A percentile compares a stretch with the other conserved stretches of the same genome.
Evolutionary conservation across 2,113 vertebrate species (phyloP).

Genomic region (Empidonax traillii): DNA sequence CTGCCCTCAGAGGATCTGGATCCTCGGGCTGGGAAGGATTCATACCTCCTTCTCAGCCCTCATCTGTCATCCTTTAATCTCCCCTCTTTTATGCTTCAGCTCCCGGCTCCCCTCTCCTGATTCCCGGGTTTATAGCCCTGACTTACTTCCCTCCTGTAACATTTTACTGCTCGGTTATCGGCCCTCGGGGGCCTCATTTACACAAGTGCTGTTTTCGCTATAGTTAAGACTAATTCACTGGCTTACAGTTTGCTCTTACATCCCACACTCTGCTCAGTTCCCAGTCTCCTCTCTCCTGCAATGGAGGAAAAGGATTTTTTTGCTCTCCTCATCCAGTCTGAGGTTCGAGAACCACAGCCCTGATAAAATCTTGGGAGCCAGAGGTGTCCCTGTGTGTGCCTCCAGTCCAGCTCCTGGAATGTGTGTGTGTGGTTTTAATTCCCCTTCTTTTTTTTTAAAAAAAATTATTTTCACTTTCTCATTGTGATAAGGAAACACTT

Average conservation of each 20-base stretch:
- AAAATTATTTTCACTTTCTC: background rate
- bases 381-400: background rate
- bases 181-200: conserved; percentile 65
- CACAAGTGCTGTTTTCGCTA: conserved; percentile 61
- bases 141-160: conserved; percentile 63
- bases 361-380: background rate
- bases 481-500: background rate
- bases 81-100: conserved; percentile 29
- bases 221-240: conserved; percentile 68
- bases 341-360: background rate
- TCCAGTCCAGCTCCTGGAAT: background rate
- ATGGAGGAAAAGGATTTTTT: background rate
- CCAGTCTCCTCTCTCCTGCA: background rate
- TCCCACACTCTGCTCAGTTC: background rate
- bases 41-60: conserved; percentile 16
- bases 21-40: background rate
- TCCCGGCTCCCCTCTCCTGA: conserved; percentile 39
- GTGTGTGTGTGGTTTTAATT: accelerated
- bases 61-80: conserved; percentile 37
- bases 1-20: background rate
- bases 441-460: too few relatives aligned
- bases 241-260: conserved; percentile 31
- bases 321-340: background rate
- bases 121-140: conserved; percentile 56
- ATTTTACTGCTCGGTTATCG: conserved; percentile 60